Conservation (phyloP, 2,797 vertebrate genomes). For the Coccyzus lansbergi region DNA sequence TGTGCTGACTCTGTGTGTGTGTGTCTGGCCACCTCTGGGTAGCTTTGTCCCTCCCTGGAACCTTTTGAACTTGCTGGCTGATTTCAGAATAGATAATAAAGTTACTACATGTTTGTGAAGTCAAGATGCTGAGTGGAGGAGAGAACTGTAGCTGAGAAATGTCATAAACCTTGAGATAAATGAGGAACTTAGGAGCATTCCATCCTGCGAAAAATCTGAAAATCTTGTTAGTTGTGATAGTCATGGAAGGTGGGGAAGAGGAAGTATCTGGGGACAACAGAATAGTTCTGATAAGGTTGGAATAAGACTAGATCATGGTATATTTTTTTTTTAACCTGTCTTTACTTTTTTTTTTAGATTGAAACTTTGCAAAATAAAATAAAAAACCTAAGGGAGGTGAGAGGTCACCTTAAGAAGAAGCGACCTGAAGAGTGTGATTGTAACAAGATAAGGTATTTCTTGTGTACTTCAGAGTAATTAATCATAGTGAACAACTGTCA, state of each 20-base stretch:
- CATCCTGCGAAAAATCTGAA: neutral
- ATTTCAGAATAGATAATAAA: neutral
- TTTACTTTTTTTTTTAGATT: slow-evolving; percentile 80
- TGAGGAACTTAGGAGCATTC: neutral
- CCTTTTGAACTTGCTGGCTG: neutral
- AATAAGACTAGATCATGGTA: neutral
- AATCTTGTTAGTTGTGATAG: neutral
- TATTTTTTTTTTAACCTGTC: neutral
- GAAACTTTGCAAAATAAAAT: slow-evolving; percentile 98
- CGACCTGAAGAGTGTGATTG: slow-evolving; percentile 93
- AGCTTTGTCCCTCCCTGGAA: neutral
- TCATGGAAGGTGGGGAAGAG: neutral
- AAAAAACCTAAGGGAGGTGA: slow-evolving; percentile 93
- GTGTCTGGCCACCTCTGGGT: neutral
- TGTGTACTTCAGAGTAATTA: neutral
- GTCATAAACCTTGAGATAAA: neutral
- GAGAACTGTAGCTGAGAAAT: neutral
- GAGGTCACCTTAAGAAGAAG: slow-evolving; percentile 93
- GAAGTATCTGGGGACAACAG: neutral
- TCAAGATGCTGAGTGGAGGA: neutral
- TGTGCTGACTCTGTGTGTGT: neutral
- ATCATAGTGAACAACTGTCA: neutral
- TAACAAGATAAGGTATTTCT: slow-evolving; percentile 84
- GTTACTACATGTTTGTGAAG: neutral
- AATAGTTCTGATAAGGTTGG: neutral